Conservation (phyloP, 2,113 vertebrate species). For the Vimba vimba region DNA sequence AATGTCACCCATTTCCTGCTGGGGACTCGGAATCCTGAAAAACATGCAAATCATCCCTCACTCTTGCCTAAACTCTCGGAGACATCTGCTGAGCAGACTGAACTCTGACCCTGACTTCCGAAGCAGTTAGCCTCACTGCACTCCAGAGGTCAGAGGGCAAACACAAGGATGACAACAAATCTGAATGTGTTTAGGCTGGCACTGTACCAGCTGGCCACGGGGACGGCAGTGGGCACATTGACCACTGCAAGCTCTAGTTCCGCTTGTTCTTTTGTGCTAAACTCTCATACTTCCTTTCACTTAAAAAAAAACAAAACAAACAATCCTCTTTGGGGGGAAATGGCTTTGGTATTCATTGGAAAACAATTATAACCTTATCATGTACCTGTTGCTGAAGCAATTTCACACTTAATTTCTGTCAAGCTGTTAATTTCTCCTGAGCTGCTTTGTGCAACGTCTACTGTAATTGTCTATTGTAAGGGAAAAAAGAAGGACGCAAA, state of each 20-base stretch:
- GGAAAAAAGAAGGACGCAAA: slow-evolving; percentile 33
- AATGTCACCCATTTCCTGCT: slow-evolving; percentile 22
- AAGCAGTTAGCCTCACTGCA: slow-evolving; percentile 50
- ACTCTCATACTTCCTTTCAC: background rate
- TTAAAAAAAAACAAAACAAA: background rate
- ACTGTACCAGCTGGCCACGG: slow-evolving; percentile 36
- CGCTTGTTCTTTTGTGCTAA: background rate
- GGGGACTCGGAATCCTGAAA: background rate
- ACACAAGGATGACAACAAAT: slow-evolving; percentile 32
- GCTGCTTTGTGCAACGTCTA: slow-evolving; percentile 49
- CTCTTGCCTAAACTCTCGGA: slow-evolving; percentile 25
- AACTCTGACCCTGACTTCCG: slow-evolving; percentile 20
- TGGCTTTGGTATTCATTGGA: slow-evolving; percentile 21
- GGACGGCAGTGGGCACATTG: slow-evolving; percentile 26
- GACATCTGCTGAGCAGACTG: slow-evolving; percentile 37
- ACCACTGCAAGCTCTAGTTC: background rate
- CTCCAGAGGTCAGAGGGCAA: slow-evolving; percentile 50
- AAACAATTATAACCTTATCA: slow-evolving; percentile 52
- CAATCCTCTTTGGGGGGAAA: background rate
- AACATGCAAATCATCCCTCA: slow-evolving; percentile 25
- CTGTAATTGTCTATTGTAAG: slow-evolving; percentile 46
- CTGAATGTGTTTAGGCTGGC: slow-evolving; percentile 38
- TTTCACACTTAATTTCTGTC: slow-evolving; percentile 58
- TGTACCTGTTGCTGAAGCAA: slow-evolving; percentile 49
- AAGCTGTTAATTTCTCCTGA: slow-evolving; percentile 51